These are phyloP conservation scores for Metopolophium dirhodum DNA, from an alignment of 1,140 invertebrate genomes.

Conservation along the genomic window DNA sequence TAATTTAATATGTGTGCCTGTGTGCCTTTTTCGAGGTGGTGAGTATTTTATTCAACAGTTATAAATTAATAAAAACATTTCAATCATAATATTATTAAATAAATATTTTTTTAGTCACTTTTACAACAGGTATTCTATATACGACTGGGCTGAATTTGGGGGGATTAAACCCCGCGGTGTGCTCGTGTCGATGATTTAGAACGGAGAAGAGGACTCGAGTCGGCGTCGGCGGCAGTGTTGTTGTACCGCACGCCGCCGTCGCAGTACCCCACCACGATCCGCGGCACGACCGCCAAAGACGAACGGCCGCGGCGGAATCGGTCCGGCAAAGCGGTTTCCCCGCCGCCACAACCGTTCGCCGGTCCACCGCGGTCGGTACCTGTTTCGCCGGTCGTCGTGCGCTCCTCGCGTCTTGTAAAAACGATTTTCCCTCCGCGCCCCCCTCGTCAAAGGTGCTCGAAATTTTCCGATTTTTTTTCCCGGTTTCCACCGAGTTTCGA, in stretches of 20 bases:
- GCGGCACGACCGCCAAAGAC: conserved; percentile 1
- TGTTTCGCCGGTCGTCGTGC: neutral
- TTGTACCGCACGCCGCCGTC: neutral
- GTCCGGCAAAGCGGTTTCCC: conserved; percentile 37
- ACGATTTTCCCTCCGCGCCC: neutral
- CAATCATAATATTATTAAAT: neutral
- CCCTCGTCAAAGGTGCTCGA: neutral
- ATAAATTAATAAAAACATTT: conserved; percentile 5
- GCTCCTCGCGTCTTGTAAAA: conserved; percentile 1
- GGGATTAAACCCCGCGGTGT: neutral
- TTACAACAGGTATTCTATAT: neutral
- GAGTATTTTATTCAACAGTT: neutral
- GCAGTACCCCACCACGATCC: neutral
- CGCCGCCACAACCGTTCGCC: conserved; percentile 30
- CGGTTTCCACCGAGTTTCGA: neutral
- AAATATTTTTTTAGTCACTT: neutral
- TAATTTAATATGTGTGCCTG: neutral
- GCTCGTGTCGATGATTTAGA: neutral
- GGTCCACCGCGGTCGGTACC: conserved; percentile 31
- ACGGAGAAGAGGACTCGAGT: neutral
- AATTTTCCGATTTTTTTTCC: neutral
- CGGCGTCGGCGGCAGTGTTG: neutral
- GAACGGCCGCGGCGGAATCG: neutral
- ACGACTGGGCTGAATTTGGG: neutral
- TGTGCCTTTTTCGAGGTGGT: neutral